These are phyloP conservation scores for Podabrus alpinus DNA, from an alignment of 2,888 invertebrate genomes.

Conservation along the genomic window DNA sequence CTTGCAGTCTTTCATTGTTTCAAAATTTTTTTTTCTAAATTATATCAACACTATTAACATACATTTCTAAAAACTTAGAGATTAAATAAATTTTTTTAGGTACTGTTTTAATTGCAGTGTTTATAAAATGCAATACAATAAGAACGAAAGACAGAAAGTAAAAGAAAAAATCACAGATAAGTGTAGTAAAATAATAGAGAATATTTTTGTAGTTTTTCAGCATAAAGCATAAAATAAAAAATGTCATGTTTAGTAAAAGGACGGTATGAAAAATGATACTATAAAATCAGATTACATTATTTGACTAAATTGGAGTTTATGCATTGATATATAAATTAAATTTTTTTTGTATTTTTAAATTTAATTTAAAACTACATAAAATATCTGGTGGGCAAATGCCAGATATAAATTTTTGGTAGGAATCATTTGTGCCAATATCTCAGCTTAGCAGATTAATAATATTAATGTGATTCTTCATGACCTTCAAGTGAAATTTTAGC, in stretches of 20 bases:
- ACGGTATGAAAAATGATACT: background rate
- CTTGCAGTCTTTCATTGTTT: slow-evolving; percentile 7
- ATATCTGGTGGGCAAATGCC: no score
- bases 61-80: background rate
- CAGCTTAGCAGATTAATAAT: no score
- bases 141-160: background rate
- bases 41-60: background rate
- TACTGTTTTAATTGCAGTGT: background rate
- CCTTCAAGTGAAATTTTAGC: no score
- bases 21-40: background rate
- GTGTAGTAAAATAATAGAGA: background rate
- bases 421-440: no score
- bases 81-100: background rate
- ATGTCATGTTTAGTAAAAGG: background rate
- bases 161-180: background rate
- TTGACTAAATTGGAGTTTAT: no score
- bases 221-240: background rate
- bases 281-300: background rate
- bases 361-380: no score
- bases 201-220: background rate
- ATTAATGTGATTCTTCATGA: no score
- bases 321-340: no score
- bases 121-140: background rate
- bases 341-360: no score
- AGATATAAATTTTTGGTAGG: no score